These are phyloP conservation scores for Illadopsis cleaveri DNA, from an alignment of 2,113 vertebrate genomes.

Conservation along the genomic window DNA sequence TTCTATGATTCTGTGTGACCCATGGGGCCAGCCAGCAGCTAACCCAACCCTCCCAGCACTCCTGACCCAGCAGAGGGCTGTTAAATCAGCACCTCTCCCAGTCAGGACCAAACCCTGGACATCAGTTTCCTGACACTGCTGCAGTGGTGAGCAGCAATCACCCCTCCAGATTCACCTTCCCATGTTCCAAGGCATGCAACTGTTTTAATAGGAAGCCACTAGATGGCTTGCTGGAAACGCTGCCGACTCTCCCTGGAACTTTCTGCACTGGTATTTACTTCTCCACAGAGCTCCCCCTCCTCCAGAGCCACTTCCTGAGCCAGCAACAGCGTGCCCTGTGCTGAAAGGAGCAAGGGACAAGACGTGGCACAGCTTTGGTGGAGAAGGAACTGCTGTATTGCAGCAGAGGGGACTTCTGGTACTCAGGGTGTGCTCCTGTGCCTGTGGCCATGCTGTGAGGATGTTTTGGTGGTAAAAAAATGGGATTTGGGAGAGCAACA, in stretches of 20 bases:
- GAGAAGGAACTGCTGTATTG: not conserved
- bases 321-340: fast-evolving
- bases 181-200: not conserved
- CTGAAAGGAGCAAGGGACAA: not conserved
- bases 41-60: not conserved
- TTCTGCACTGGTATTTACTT: not conserved
- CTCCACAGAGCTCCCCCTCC: not conserved
- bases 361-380: not conserved
- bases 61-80: not conserved
- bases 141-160: fast-evolving
- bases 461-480: not conserved
- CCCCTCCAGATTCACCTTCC: not conserved
- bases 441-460: fast-evolving
- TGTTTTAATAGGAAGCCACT: conserved; percentile 20
- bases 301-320: not conserved
- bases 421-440: not conserved
- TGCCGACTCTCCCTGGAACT: not conserved
- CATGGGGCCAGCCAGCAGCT: not conserved
- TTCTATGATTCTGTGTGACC: not conserved
- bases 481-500: not conserved
- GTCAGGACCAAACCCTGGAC: not conserved
- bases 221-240: conserved; percentile 58
- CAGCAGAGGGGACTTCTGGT: not conserved
- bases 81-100: not conserved
- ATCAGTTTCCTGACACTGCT: fast-evolving